Evolutionary conservation across 2,113 vertebrate genomes (phyloP).

Genomic region (Acanthochromis polyacanthus): DNA sequence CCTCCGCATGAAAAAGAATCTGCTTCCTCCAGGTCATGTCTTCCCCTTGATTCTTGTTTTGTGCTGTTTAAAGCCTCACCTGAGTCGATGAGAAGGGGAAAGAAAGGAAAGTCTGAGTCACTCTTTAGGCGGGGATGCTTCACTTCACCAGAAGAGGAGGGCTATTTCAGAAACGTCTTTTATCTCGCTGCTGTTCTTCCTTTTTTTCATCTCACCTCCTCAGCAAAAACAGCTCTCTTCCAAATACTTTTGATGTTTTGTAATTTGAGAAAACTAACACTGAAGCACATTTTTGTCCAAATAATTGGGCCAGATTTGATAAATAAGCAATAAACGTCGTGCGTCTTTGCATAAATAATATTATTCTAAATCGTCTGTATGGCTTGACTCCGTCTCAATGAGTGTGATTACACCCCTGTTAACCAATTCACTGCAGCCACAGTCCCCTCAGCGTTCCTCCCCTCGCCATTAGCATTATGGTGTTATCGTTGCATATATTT

Average conservation of each 20-base stretch:
- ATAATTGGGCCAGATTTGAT: no score
- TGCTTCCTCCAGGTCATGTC: conserved; percentile 22
- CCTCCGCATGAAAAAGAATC: not conserved
- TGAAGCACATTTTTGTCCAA: not conserved
- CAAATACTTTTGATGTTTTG: not conserved
- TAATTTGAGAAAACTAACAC: not conserved
- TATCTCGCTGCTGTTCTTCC: conserved; percentile 80
- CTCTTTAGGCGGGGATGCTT: conserved; percentile 56
- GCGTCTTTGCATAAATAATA: not conserved
- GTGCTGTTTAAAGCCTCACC: conserved; percentile 7
- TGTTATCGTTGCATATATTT: conserved; percentile 70
- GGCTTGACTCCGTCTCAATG: not conserved
- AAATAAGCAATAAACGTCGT: no score
- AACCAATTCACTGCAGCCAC: conserved; percentile 71
- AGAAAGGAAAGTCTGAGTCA: conserved; percentile 38
- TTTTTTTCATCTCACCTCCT: conserved; percentile 72
- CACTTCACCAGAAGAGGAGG: conserved; percentile 61
- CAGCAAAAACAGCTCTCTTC: conserved; percentile 55
- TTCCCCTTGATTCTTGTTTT: conserved; percentile 18
- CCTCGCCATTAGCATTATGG: conserved; percentile 36
- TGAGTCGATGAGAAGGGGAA: not conserved
- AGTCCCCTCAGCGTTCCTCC: conserved; percentile 34
- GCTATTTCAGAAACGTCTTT: conserved; percentile 71
- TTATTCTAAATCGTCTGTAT: not conserved
- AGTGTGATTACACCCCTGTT: conserved; percentile 44